Conservation (phyloP, 2,797 vertebrate genomes). For the Pseudocheirus occidentalis region DNA sequence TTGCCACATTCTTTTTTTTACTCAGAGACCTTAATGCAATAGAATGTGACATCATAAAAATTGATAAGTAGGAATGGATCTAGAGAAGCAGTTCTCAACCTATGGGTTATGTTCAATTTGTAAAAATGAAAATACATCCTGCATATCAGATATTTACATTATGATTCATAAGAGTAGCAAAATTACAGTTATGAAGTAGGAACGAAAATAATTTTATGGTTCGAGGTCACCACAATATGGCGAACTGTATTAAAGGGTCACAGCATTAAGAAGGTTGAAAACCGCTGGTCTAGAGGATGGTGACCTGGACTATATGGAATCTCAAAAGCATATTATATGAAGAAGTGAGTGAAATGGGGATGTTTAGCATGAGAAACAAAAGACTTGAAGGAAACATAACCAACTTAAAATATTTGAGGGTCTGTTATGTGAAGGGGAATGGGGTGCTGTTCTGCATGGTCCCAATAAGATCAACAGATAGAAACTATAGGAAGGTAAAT, state of each 20-base stretch:
- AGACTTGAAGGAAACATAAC: not conserved
- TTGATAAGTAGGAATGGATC: constrained; percentile 22
- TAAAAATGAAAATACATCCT: too few relatives aligned
- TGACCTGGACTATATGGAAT: not conserved
- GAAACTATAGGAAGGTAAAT: not conserved
- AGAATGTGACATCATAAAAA: not conserved
- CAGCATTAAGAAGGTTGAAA: too few relatives aligned
- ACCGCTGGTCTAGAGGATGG: constrained; percentile 3
- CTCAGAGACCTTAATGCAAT: not conserved
- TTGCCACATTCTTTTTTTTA: constrained; percentile 13
- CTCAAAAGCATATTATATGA: not conserved
- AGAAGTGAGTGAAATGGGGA: not conserved
- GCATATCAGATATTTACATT: too few relatives aligned
- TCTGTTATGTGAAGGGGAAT: not conserved
- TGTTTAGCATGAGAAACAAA: not conserved
- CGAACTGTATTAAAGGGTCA: too few relatives aligned
- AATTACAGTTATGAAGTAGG: too few relatives aligned
- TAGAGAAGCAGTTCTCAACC: too few relatives aligned
- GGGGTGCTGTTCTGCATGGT: not conserved
- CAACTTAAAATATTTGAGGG: not conserved
- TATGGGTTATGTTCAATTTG: too few relatives aligned
- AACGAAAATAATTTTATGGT: too few relatives aligned
- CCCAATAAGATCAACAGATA: not conserved
- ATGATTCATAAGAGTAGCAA: too few relatives aligned
- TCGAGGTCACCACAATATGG: too few relatives aligned